phyloP scores from a whole-genome alignment of 2,888 invertebrate genomes.

The Macrophya alboannulata region DNA sequence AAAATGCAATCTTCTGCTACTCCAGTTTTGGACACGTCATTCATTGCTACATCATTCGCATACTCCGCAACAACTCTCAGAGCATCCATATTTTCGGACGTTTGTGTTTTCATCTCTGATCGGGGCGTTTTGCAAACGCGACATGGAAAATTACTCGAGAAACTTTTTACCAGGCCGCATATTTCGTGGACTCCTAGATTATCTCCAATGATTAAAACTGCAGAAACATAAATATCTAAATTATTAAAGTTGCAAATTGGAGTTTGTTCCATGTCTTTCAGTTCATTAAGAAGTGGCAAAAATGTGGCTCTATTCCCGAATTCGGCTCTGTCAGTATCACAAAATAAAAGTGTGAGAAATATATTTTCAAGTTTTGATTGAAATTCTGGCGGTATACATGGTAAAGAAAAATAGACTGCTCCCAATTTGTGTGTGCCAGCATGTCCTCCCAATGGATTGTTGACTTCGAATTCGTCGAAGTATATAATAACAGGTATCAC shows the following conservation, averaged over 20 bases:
- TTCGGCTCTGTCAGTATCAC: neutral
- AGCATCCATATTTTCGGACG: conserved; percentile 12
- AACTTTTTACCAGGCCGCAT: conserved; percentile 60
- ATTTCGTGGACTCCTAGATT: conserved; percentile 62
- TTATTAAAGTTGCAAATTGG: neutral
- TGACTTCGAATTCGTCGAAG: conserved; percentile 47
- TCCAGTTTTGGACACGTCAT: conserved; percentile 41
- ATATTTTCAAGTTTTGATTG: conserved; percentile 41
- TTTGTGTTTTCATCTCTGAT: conserved; percentile 33
- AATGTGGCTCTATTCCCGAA: conserved; percentile 1
- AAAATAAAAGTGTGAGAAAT: conserved; percentile 33
- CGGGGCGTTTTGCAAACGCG: conserved; percentile 62
- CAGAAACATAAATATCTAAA: conserved; percentile 54
- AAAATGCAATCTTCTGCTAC: conserved; percentile 58
- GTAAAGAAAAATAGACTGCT: conserved; percentile 42
- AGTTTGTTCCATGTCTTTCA: conserved; percentile 18
- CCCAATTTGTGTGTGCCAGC: too few relatives aligned
- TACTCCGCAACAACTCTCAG: conserved; percentile 59
- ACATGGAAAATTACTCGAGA: conserved; percentile 49
- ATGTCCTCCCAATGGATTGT: conserved; percentile 38
- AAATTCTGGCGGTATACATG: conserved; percentile 42
- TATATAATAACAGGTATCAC: conserved; percentile 38
- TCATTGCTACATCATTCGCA: conserved; percentile 54
- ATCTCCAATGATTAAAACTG: conserved; percentile 60
- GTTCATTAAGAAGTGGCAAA: neutral